Conservation (phyloP, 2,797 vertebrate species). For the Graptemys geographica region DNA sequence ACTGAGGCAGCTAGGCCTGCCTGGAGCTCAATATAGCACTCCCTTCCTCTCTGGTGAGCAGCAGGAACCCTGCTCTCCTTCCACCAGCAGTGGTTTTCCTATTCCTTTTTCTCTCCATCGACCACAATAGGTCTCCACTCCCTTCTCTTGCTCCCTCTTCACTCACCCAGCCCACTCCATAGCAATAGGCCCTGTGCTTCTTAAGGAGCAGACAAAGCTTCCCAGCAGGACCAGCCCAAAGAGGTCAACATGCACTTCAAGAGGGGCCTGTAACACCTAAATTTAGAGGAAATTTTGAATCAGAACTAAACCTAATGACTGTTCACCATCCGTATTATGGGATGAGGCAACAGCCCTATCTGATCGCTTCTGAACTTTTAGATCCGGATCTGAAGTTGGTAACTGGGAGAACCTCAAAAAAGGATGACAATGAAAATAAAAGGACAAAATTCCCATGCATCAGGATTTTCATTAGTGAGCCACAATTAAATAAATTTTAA, state of each 20-base stretch:
- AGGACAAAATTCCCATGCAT: background rate
- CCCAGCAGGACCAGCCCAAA: background rate
- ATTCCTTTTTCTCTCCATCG: background rate
- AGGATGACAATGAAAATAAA: background rate
- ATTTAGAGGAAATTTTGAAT: background rate
- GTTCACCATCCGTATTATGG: background rate
- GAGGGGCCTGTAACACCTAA: background rate
- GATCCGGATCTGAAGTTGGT: background rate
- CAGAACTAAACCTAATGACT: background rate
- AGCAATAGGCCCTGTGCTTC: background rate
- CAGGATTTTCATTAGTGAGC: background rate
- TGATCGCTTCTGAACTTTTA: background rate
- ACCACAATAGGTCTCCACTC: background rate
- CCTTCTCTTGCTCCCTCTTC: background rate
- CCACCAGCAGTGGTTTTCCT: background rate
- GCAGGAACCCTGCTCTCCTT: background rate
- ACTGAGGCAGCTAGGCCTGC: background rate
- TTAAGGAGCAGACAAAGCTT: background rate
- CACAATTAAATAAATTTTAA: rapidly evolving
- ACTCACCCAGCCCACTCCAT: background rate
- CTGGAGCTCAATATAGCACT: background rate
- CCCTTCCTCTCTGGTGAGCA: no score
- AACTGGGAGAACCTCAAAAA: background rate
- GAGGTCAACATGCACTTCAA: background rate
- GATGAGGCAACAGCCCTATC: background rate